Percentiles rank a stretch among this genome's conserved stretches.
phyloP scores from a whole-genome alignment of 2,888 invertebrate species.

The Drosophila yooni region DNA sequence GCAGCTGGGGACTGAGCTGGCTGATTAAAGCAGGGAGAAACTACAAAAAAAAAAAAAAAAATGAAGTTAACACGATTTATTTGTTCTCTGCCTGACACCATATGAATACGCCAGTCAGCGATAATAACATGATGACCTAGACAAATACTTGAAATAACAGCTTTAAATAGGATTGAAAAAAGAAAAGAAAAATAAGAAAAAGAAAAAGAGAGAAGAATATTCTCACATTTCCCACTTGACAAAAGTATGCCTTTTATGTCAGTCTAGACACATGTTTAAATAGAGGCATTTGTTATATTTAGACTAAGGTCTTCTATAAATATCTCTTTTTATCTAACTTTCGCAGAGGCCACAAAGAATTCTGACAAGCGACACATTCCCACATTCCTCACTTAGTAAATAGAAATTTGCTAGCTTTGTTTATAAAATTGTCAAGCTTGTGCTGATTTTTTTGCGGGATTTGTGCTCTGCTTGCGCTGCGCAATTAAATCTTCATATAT shows the following conservation, averaged over 20 bases:
- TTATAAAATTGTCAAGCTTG: neutral
- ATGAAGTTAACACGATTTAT: slow-evolving; percentile 38
- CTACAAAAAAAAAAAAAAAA: slow-evolving; percentile 2
- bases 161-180: slow-evolving; percentile 30
- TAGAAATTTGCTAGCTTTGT: neutral
- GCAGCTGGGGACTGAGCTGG: slow-evolving; percentile 12
- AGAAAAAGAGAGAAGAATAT: neutral
- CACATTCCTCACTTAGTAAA: neutral
- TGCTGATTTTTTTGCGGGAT: neutral
- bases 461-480: neutral
- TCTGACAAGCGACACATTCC: neutral
- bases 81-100: slow-evolving; percentile 46
- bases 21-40: neutral
- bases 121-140: slow-evolving; percentile 44
- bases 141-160: slow-evolving; percentile 58
- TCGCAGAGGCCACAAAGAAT: neutral
- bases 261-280: slow-evolving; percentile 33
- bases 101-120: slow-evolving; percentile 43
- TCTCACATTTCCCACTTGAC: slow-evolving; percentile 2
- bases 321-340: neutral
- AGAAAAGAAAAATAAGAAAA: neutral
- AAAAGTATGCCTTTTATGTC: slow-evolving; percentile 9
- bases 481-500: neutral
- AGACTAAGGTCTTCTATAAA: slow-evolving; percentile 16
- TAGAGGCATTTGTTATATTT: slow-evolving; percentile 21